Evolutionary conservation across 2,113 vertebrate species (phyloP).

Genomic region (Dermatemys mawii): DNA sequence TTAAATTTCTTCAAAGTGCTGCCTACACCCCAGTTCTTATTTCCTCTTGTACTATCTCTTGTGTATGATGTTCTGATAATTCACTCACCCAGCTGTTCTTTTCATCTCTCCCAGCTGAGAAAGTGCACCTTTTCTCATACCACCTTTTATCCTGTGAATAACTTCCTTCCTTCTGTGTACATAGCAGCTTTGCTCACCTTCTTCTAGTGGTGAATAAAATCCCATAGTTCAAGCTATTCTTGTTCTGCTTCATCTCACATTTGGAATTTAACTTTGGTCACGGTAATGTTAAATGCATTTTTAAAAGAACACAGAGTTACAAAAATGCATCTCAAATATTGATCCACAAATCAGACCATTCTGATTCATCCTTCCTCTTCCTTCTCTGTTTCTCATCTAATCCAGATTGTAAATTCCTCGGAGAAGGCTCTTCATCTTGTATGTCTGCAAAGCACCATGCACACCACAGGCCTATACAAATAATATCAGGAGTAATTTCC

Average conservation of each 20-base stretch:
- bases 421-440: too few relatives aligned
- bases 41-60: neutral
- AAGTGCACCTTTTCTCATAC: neutral
- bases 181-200: neutral
- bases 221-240: neutral
- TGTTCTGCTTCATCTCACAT: neutral
- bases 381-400: neutral
- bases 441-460: neutral
- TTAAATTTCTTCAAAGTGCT: neutral
- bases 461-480: fast-evolving
- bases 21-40: fast-evolving
- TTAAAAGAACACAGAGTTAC: neutral
- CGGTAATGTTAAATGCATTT: neutral
- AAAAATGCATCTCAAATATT: neutral
- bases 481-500: too few relatives aligned
- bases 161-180: neutral
- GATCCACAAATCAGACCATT: too few relatives aligned
- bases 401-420: neutral
- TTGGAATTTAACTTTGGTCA: neutral
- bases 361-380: too few relatives aligned
- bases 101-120: neutral
- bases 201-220: neutral
- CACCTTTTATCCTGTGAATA: neutral
- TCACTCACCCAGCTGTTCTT: neutral
- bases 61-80: neutral